Conservation (phyloP, 2,113 vertebrate species). For the Silurus meridionalis region DNA sequence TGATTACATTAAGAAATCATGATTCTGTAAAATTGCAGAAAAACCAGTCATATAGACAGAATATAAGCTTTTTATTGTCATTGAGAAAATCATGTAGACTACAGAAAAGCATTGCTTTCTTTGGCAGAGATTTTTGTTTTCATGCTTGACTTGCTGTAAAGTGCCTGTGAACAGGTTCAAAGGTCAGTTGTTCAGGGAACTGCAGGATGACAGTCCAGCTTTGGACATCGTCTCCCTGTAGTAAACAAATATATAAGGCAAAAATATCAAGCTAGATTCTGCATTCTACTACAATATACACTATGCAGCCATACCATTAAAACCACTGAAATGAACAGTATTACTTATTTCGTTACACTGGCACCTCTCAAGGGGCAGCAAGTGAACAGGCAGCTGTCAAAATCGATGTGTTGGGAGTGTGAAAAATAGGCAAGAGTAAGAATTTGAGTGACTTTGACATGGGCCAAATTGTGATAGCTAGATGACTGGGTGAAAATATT, state of each 20-base stretch:
- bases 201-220: not conserved
- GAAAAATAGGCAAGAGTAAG: no score
- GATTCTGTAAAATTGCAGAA: not conserved
- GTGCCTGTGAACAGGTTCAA: slow-evolving; percentile 8
- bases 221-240: slow-evolving; percentile 6
- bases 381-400: no score
- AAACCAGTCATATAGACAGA: not conserved
- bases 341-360: no score
- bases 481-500: no score
- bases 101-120: not conserved
- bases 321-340: no score
- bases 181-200: slow-evolving; percentile 17
- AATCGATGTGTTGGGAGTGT: no score
- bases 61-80: not conserved
- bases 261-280: slow-evolving; percentile 1
- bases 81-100: not conserved
- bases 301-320: no score
- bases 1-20: not conserved
- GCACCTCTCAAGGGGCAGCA: no score
- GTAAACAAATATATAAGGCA: not conserved
- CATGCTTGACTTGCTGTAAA: slow-evolving; percentile 6
- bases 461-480: no score
- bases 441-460: no score
- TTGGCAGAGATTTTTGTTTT: slow-evolving; percentile 4
- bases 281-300: not conserved